Evolutionary conservation across 2,888 invertebrate species (phyloP), one percentile per base, ranked within the genome.

Genomic region (Agriopis leucophaearia): DNA sequence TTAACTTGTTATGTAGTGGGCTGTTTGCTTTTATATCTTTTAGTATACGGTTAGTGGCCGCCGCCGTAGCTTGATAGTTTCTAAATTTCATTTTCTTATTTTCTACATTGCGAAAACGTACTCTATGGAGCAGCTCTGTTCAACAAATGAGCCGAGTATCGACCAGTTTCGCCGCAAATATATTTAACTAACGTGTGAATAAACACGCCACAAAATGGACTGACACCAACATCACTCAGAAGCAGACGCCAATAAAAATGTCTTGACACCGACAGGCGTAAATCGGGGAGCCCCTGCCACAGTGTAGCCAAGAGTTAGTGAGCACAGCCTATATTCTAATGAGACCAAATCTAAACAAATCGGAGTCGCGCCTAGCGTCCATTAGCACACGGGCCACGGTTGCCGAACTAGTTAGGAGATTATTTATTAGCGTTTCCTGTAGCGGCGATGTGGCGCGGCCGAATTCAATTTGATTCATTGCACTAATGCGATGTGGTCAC

Each of bases 401-500:
- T 61, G 65, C 66, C 69, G 59, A 55, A 67, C 71, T 84, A 82
- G 85, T 86, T 86, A 82, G 81, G 78, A 75, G 81, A 87, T 88
- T 89, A 88, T 89, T 91, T 90, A 90, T 89, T 88, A 87, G 85
- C 74, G 82, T 83, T 86, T 86, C 86, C 84, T 81, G 74, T 75
- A 76, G 82, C 81, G 81, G 81, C 81, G 84, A 85, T 83, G 85
- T 85, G 84, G 82, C 78, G 75, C 80, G 78, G 79, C 85, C 83
- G 86, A 84, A 90, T 89, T 89, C 88, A 90, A 90, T 90, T 88
- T 88, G 89, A 90, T 88, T 89, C 89, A 86, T 87, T 84, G 86
- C 84, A 79, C 84, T 91, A 89, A 90, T 90, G 89, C 83, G 87
- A 71, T 62, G 74, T 79, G 83, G 88, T 88, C 90, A 91, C 90